Evolutionary conservation across 2,113 vertebrate genomes (phyloP), one percentile per base, ranked within the genome.

Genomic region (Octodon degus): DNA sequence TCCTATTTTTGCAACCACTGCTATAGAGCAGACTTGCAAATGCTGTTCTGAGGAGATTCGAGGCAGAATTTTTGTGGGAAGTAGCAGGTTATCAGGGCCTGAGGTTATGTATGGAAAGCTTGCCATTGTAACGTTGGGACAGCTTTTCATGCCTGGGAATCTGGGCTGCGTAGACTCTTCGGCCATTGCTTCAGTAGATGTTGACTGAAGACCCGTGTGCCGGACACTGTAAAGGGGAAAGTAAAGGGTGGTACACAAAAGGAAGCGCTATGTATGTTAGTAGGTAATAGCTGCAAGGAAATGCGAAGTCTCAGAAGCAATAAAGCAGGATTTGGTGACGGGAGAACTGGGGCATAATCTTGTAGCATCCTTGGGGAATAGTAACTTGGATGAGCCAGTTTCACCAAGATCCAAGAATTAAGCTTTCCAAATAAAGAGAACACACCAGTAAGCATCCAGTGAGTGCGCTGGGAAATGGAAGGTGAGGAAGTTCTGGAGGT

Each of bases 101-200:
- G 17, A 5, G 0, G 17, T 0, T 8, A 1, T 16, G 4, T 8
- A 1, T 16, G 4, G 19, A 43, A 3, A 40, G 37, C 7, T 88
- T 93, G 60, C 70, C 63, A 11, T 68, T 80, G 14, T 32, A 76
- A 67, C 76, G 55, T 24, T 72, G 58, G 47, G 89, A 55, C 37
- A 67, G 47, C 43, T 53, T 11, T 85, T 77, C 86, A 86, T 63
- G 25, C 60, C 89, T 34, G 17, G 47, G 17, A 81, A 62, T 65
- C 32, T 86, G 83, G 62, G 74, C 32, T 80, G 47, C 70, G 67
- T 88, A 50, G 86, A 53, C 53, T 80, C 25, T 27, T 83, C 60
- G 89, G 20, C 55, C 47, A 68, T 70, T 84, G 58, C 43, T 63
- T 94, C 53, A 81, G 37, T 13, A 84, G 30, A 37, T 83, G 63